Base-by-base conservation (phyloP, 2,113 vertebrate genomes). In the Natator depressus region DNA sequence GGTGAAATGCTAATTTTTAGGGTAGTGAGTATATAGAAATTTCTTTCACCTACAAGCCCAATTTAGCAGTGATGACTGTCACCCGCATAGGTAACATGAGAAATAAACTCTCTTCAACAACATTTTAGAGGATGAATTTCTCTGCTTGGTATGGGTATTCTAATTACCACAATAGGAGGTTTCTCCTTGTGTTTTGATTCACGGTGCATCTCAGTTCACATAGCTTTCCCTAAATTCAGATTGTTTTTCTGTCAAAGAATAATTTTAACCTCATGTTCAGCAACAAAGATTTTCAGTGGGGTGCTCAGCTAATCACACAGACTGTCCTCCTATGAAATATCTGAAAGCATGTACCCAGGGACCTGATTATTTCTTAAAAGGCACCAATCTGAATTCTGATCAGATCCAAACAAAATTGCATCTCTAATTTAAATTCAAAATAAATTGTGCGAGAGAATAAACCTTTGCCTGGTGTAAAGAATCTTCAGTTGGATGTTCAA, bases 401-500 rank as follows among this genome's bases (percentile, higher is more conserved):
- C 84, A 51, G 80, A 88, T 54, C 25, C 5, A 24, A 76, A 1
- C 16, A 31, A 87, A 84, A 81, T 10, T 35, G 1, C 29, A 82
- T 80, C 47, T 93, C 38, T 97, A 85, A 90, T 97, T 95, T 94
- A 35, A 93, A 96, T 96, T 96, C 94, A 91, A 90, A 80, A 89
- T 87, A 85, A 78, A 27, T 4, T 95, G 3, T 89, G 72, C 50
- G 79, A 95, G 69, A 65, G 94, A 69, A 42, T 89, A 59, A 91
- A 93, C 81, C 86, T 94, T 46, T 57, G 90, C 79, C 80, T 85
- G 17, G 31, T 89, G 49, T 90, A 82, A 97, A 97, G 96, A 98
- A 97, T 92, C 24, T 96, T 51, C 76, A 95, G 89, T 46, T 98
- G 94, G 96, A 95, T 91, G 91, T 92, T 92, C 95, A 92, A 24